Conservation (phyloP, 2,888 invertebrate genomes). For the Mantis religiosa region DNA sequence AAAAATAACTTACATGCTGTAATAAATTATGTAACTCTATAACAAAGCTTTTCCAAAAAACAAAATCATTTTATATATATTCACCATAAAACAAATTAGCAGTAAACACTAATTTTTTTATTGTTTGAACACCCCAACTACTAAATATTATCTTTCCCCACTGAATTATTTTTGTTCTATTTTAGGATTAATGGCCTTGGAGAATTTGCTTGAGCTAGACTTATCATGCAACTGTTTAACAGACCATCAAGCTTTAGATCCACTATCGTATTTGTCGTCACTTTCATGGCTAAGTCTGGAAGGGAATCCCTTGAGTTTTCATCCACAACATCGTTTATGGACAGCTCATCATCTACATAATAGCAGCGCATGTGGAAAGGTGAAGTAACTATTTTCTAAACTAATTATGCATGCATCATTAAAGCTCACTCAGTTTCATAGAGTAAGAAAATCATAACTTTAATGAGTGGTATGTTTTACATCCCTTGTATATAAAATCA, state of each 20-base stretch:
- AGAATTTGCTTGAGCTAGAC: conserved; percentile 56
- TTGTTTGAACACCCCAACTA: background rate
- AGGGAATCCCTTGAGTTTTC: conserved; percentile 60
- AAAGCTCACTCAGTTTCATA: too few species aligned
- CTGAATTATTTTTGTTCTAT: background rate
- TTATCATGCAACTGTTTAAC: conserved; percentile 60
- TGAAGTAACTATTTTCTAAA: conserved; percentile 31
- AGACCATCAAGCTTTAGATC: conserved; percentile 54
- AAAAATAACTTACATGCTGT: too few species aligned
- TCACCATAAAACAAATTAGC: too few species aligned
- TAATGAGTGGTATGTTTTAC: too few species aligned
- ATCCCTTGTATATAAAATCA: too few species aligned
- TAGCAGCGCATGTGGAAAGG: conserved; percentile 50
- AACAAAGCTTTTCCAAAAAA: too few species aligned
- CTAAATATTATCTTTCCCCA: background rate
- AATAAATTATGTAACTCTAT: too few species aligned
- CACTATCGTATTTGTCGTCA: conserved; percentile 52
- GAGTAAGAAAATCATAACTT: too few species aligned
- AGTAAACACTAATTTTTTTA: background rate
- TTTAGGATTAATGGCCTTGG: conserved; percentile 49
- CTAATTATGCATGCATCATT: too few species aligned
- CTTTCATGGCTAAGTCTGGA: conserved; percentile 53
- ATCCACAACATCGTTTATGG: conserved; percentile 54
- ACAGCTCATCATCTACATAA: conserved; percentile 55
- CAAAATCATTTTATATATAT: too few species aligned